Evolutionary conservation across 2,113 vertebrate species (phyloP), one percentile per base, ranked within the genome.

Genomic region (Pachypanchax playfairii): DNA sequence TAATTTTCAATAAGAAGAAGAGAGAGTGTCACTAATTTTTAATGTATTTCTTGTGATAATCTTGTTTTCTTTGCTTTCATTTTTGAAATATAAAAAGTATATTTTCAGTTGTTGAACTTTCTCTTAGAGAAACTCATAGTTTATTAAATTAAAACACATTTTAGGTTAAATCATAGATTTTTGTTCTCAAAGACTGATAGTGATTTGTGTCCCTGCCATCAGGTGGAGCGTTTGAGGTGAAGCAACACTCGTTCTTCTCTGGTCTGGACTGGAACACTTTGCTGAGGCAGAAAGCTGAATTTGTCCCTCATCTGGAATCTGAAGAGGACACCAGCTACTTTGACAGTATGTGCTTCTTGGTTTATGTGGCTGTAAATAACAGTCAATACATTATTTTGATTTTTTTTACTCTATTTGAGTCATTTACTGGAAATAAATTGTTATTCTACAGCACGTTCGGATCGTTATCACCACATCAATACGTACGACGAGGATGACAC

Each of bases 241-340:
- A 97, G 67, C 93, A 94, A 9, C 94, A 98, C 65, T 70, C 90
- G 0, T 98, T 98, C 88, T 98, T 98, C 73, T 90, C 88, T 0
- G 91, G 94, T 12, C 90, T 98, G 42, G 95, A 98, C 88, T 98
- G 96, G 96, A 96, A 94, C 8, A 94, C 94, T 56, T 83, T 98
- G 48, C 92, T 98, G 87, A 89, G 96, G 29, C 96, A 98, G 83
- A 98, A 98, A 39, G 96, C 96, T 0, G 96, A 98, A 82, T 98
- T 98, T 69, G 92, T 98, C 51, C 95, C 96, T 22, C 93, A 98
- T 72, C 85, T 98, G 51, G 96, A 98, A 81, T 96, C 96, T 0
- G 96, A 98, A 74, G 96, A 98, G 75, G 96, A 98, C 88, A 98
- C 96, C 75, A 98, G 96, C 88, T 98, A 98, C 86, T 98, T 97